phyloP scores from a whole-genome alignment of 2,797 vertebrate genomes.

The Pseudochirops corinnae region DNA sequence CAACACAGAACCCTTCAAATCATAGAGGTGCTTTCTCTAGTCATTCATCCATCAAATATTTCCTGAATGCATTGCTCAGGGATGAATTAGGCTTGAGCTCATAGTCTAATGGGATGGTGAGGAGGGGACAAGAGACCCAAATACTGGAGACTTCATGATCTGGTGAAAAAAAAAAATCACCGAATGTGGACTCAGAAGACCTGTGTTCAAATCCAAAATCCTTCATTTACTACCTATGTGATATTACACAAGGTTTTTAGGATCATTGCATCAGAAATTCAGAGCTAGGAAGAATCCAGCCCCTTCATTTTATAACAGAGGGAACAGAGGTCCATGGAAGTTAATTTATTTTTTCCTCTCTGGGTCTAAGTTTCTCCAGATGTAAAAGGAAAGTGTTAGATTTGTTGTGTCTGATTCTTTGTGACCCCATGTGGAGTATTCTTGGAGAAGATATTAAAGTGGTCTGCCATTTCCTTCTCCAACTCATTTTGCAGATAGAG shows the following conservation, averaged over 20 bases:
- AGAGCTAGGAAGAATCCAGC: neutral
- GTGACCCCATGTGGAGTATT: neutral
- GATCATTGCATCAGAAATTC: neutral
- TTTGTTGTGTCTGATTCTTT: neutral
- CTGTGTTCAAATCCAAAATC: neutral
- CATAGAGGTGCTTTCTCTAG: neutral
- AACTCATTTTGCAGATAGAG: neutral
- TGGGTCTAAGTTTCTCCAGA: neutral
- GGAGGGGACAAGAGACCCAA: neutral
- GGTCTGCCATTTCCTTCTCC: neutral
- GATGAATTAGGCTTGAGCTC: neutral
- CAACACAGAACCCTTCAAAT: neutral
- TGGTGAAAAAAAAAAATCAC: neutral
- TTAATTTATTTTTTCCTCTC: neutral
- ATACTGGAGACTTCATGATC: neutral
- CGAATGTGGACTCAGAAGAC: neutral
- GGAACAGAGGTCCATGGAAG: neutral
- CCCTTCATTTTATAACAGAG: neutral
- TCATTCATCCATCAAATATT: neutral
- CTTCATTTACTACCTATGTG: neutral
- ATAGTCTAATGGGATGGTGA: neutral
- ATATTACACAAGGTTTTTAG: neutral
- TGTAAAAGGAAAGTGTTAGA: neutral
- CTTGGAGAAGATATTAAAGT: neutral
- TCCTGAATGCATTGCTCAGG: neutral